A percentile compares a stretch with the other conserved stretches of the same genome.
These are phyloP conservation scores for Trichoplusia ni DNA, from an alignment of 1,140 invertebrate species.

Conservation along the genomic window DNA sequence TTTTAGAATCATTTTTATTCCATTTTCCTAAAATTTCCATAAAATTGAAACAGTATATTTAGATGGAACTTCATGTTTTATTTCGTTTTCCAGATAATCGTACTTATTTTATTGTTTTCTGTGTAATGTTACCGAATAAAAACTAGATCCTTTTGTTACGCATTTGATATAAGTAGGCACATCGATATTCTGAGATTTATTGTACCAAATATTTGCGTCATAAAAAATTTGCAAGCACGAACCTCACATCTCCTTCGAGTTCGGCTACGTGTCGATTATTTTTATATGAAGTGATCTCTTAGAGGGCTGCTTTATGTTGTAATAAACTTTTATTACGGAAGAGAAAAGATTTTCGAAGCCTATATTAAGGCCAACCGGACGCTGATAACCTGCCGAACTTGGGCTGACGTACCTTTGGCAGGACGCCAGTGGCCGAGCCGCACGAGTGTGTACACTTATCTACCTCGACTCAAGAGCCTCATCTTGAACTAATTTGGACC, in stretches of 20 bases:
- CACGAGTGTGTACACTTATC: slow-evolving; percentile 41
- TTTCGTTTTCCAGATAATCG: too few relatives aligned
- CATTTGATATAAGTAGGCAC: not conserved
- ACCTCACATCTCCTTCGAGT: slow-evolving; percentile 30
- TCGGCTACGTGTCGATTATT: slow-evolving; percentile 53
- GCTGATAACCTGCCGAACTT: slow-evolving; percentile 67
- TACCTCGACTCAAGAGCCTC: slow-evolving; percentile 25
- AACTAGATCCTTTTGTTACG: too few relatives aligned
- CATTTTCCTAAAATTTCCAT: too few relatives aligned
- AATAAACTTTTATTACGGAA: slow-evolving; percentile 68
- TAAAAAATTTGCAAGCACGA: slow-evolving; percentile 37
- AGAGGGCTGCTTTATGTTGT: slow-evolving; percentile 55
- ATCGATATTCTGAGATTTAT: not conserved
- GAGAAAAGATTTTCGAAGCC: slow-evolving; percentile 58
- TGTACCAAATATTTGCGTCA: not conserved
- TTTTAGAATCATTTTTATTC: too few relatives aligned
- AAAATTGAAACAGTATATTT: too few relatives aligned
- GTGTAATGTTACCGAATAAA: too few relatives aligned
- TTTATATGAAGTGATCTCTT: slow-evolving; percentile 60
- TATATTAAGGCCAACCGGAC: slow-evolving; percentile 66
- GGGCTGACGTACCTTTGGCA: slow-evolving; percentile 54
- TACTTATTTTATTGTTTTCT: too few relatives aligned
- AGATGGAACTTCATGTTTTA: too few relatives aligned
- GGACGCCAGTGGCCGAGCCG: slow-evolving; percentile 46
- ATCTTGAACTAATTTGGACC: slow-evolving; percentile 39